Base-by-base conservation (phyloP, 2,797 vertebrate genomes). In the Crocidura indochinensis region DNA sequence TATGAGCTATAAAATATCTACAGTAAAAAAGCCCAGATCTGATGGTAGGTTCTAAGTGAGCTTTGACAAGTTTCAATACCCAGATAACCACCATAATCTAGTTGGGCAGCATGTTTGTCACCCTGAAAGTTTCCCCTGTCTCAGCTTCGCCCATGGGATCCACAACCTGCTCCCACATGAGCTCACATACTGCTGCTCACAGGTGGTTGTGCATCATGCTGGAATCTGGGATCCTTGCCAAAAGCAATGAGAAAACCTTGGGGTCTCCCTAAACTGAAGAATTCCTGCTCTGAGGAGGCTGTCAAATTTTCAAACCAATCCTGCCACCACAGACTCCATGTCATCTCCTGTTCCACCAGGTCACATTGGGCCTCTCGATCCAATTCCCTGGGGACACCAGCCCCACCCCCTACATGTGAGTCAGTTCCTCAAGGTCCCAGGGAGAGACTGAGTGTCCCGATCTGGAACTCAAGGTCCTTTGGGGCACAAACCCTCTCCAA, bases 131-230 rank as follows among this genome's bases (percentile, higher is more conserved):
- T 47, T 29, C 27, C 31, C 38, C 2, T 26, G 22, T 7, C 62
- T 14, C 53, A 51, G 71, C 12, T 60, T 31, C 7, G 10, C 38
- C 27, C 76, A 47, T 69, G 2, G 2, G 51, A 8, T 10, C 29
- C n/a, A 12, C 4, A 1, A 19, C 29, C 44, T 20, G 46, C 84
- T 38, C 26, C n/a, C 2, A 3, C 4, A 4, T 27, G n/a, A 0
- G 24, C n/a, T 53, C 75, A 20, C 5, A 0, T 31, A 2, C n/a
- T 53, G 14, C 0, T 53, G 31, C 0, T 10, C 44, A 49, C 69
- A 22, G 17, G 64, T n/a, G 31, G 19, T 27, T 14, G 0, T 0
- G 0, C 14, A 38, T 11, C 5, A 0, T 1, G 3, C 0, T 2
- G 15, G 56, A 60, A 20, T 20, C 4, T 3, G 56, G 56, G 19